phyloP scores from a whole-genome alignment of 2,797 vertebrate species.

The Lemur catta region DNA sequence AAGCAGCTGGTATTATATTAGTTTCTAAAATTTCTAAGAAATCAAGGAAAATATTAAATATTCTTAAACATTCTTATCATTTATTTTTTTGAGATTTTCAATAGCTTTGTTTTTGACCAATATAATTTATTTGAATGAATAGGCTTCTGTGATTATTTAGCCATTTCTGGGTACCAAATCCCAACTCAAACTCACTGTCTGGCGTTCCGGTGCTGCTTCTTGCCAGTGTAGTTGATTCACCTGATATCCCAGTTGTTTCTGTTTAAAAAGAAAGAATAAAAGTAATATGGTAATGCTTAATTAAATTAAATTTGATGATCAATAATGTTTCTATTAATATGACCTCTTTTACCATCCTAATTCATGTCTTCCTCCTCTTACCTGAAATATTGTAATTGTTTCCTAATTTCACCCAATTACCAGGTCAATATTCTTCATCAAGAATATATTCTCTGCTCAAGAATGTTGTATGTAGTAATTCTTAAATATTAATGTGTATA shows the following conservation, averaged over 20 bases:
- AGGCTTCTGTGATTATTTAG: neutral
- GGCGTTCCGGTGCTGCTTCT: neutral
- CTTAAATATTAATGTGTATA: neutral
- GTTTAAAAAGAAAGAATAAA: neutral
- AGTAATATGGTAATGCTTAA: neutral
- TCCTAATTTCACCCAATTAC: neutral
- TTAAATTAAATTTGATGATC: neutral
- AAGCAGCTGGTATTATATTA: neutral
- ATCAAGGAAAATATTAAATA: neutral
- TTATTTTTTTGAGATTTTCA: neutral
- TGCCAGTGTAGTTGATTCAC: neutral
- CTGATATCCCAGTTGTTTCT: neutral
- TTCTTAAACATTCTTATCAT: neutral
- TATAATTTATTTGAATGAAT: neutral
- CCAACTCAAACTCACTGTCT: neutral
- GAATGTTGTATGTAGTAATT: neutral
- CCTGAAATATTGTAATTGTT: neutral
- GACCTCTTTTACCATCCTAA: neutral
- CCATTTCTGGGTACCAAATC: neutral
- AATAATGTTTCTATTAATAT: too few relatives aligned
- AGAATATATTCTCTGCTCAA: neutral
- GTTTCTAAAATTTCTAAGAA: neutral
- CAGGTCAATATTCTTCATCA: neutral
- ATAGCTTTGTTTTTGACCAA: neutral
- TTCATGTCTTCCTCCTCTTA: neutral